These are phyloP conservation scores for Paedocypris sp. DNA, from an alignment of 2,113 vertebrate genomes.

Conservation along the genomic window DNA sequence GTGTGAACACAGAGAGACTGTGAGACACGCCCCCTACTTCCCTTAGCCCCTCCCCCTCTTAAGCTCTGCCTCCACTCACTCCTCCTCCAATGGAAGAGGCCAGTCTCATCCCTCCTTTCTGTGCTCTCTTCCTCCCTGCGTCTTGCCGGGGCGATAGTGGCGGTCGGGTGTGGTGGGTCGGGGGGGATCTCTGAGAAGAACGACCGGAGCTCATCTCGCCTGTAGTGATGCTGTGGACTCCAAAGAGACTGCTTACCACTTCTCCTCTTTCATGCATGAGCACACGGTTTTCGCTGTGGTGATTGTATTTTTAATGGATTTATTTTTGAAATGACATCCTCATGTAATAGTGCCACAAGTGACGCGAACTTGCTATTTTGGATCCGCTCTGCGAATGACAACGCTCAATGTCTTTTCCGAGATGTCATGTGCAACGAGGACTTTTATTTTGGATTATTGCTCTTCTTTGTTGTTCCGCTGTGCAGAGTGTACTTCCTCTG, in stretches of 20 bases:
- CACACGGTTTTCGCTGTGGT: conserved; percentile 45
- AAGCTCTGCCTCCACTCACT: conserved; percentile 10
- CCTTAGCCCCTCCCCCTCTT: conserved; percentile 15
- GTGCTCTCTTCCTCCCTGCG: conserved; percentile 62
- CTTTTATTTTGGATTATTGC: conserved; percentile 31
- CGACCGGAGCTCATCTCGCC: conserved; percentile 49
- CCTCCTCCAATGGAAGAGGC: conserved; percentile 33
- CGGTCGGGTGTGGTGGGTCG: conserved; percentile 67
- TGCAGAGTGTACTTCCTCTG: conserved; percentile 32
- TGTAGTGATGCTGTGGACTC: conserved; percentile 53
- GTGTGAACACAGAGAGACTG: conserved; percentile 86
- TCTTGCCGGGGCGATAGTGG: conserved; percentile 52
- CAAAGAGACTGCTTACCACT: conserved; percentile 60
- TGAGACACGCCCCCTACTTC: conserved; percentile 56
- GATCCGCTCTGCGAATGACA: conserved; percentile 22
- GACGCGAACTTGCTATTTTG: conserved; percentile 38
- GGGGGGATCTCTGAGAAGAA: conserved; percentile 61
- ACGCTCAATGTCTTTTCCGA: conserved; percentile 51
- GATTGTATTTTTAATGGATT: no score
- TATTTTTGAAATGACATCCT: conserved; percentile 57
- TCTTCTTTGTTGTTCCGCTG: conserved; percentile 10
- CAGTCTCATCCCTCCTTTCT: conserved; percentile 42
- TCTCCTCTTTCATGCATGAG: conserved; percentile 68
- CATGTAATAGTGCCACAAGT: conserved; percentile 66
- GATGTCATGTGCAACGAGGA: conserved; percentile 45